A percentile compares a stretch with the other conserved stretches of the same genome.
Conservation (phyloP, 2,888 invertebrate species). For the Nomada fabriciana region DNA sequence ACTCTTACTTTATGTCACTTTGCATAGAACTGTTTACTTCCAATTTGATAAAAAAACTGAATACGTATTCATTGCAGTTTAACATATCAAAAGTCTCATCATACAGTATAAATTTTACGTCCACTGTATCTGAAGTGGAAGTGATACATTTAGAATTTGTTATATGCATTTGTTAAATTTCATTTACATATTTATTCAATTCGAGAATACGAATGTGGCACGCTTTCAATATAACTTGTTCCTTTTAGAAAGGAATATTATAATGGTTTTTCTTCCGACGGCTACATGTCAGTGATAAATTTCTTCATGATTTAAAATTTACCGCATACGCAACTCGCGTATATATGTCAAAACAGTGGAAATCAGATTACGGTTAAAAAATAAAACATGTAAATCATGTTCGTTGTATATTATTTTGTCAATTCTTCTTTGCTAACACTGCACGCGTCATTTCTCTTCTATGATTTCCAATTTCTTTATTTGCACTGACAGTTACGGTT, state of each 20-base stretch:
- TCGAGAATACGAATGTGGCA: constrained; percentile 19
- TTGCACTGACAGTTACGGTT: constrained; percentile 12
- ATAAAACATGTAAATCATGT: constrained; percentile 26
- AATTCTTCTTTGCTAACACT: constrained; percentile 31
- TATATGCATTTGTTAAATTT: constrained; percentile 52
- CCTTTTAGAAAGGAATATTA: constrained; percentile 12
- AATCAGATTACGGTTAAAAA: constrained; percentile 6
- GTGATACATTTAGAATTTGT: constrained; percentile 29
- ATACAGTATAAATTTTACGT: constrained; percentile 21
- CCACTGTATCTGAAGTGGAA: constrained; percentile 44
- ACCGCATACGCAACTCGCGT: constrained; percentile 16
- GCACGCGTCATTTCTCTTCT: background rate
- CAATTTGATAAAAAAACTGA: constrained; percentile 17
- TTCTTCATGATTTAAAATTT: constrained; percentile 26
- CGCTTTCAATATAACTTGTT: background rate
- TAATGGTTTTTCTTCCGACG: background rate
- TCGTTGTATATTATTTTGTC: constrained; percentile 12
- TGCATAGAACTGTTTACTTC: constrained; percentile 26
- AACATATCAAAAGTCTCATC: constrained; percentile 8
- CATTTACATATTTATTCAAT: constrained; percentile 17
- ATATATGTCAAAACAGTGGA: constrained; percentile 12
- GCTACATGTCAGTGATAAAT: background rate
- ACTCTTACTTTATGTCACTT: constrained; percentile 36
- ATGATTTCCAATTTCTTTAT: constrained; percentile 5
- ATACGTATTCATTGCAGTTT: constrained; percentile 14